Base-by-base conservation (phyloP, 2,888 invertebrate genomes). In the Ormyrus rosae region DNA sequence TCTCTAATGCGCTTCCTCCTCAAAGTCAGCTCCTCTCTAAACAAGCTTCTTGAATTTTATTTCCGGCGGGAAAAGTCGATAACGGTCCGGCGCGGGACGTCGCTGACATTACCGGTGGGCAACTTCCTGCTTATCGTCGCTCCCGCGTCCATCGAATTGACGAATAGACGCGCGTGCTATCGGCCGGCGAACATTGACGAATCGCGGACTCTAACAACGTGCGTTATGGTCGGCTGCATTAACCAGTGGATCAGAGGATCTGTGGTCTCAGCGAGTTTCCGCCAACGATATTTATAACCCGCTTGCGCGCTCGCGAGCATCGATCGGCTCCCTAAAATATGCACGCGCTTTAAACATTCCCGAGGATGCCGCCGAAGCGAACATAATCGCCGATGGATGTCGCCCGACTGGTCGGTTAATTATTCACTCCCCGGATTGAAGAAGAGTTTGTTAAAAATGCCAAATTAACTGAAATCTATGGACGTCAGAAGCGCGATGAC, bases 71-170 rank as follows among this genome's bases (percentile, higher is more conserved):
- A 19, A 19, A 19, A 19, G 19, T 19, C 19, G 19, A 19, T 19
- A 19, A 19, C 19, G 19, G 19, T 1, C 19, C 2, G 19, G 19
- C 19, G 19, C 19, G 19, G 19, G 19, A 19, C 19, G 19, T 19
- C 19, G 19, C 19, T 19, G 19, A 19, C 19, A 19, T 19, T 19
- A 19, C 19, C 19, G 19, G 19, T 19, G 19, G 19, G 19, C 19
- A 19, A 19, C 19, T 19, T 19, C 19, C 19, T 19, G 4, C 48
- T 64, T 64, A 48, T 83, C 85, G 85, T 86, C 84, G 85, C 84
- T 81, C 80, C 58, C 69, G 78, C 77, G 82, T 84, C 84, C 83
- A 85, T 86, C 84, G 84, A 84, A 86, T 86, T 87, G 88, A 88
- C 85, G 85, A 86, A 87, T 86, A 83, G 85, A 81, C 82, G 81